Evolutionary conservation across 2,888 invertebrate species (phyloP).

Genomic region (Aquatica leii): DNA sequence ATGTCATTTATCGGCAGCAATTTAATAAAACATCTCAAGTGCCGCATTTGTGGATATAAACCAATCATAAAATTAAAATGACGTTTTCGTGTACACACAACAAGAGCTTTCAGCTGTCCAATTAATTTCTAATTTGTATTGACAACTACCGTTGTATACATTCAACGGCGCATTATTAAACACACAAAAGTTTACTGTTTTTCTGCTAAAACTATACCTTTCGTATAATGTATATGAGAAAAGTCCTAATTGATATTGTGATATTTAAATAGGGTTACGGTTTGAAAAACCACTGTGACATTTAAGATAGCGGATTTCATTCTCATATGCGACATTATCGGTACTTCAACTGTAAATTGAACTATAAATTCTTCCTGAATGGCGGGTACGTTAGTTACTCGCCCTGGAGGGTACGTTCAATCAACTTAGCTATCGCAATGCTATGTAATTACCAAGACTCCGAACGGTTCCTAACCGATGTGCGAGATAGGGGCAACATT

Average conservation of each 20-base stretch:
- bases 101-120: conserved; percentile 7
- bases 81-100: conserved; percentile 4
- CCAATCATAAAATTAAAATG: conserved; percentile 9
- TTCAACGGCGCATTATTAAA: too few relatives aligned
- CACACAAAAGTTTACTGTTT: conserved; percentile 1
- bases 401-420: conserved; percentile 51
- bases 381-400: conserved; percentile 46
- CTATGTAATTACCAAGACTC: conserved; percentile 51
- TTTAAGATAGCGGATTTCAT: conserved; percentile 36
- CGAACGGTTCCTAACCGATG: conserved; percentile 41
- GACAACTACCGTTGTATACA: background rate
- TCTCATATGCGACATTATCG: conserved; percentile 46
- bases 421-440: conserved; percentile 51
- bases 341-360: conserved; percentile 47
- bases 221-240: too few relatives aligned
- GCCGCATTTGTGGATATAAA: too few relatives aligned
- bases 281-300: conserved; percentile 33
- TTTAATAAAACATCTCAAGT: too few relatives aligned
- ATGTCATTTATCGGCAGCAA: too few relatives aligned
- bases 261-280: conserved; percentile 20
- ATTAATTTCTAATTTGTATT: background rate
- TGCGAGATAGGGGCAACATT: conserved; percentile 42
- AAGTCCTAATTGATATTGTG: conserved; percentile 32
- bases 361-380: conserved; percentile 46
- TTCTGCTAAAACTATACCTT: background rate